phyloP scores from a whole-genome alignment of 2,797 vertebrate species.

The Ficedula albicollis region DNA sequence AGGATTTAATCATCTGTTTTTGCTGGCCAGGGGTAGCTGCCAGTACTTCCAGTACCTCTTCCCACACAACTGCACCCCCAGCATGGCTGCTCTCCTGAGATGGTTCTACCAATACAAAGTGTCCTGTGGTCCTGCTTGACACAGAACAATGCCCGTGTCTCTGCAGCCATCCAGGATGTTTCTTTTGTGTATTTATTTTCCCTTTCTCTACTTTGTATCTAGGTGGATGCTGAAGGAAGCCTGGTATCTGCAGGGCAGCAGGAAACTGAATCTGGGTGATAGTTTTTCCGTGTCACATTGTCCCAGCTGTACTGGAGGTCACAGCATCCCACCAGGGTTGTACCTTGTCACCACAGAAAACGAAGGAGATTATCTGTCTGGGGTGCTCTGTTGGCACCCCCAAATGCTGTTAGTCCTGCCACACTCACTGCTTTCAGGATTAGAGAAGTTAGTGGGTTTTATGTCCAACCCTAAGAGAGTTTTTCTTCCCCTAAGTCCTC shows the following conservation, averaged over 20 bases:
- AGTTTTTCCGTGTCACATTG: not conserved
- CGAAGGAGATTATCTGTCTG: not conserved
- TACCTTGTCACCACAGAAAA: not conserved
- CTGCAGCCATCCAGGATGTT: not conserved
- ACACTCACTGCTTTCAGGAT: not conserved
- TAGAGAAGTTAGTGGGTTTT: not conserved
- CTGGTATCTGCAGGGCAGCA: not conserved
- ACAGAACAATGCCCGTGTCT: not conserved
- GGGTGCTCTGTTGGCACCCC: not conserved
- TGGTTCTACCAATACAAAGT: not conserved
- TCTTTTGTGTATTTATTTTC: not conserved
- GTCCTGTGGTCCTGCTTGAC: accelerated
- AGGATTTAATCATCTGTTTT: not conserved
- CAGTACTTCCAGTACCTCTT: not conserved
- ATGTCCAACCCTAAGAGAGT: not conserved
- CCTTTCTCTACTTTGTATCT: not conserved
- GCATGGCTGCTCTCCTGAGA: not conserved
- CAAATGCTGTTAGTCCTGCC: not conserved
- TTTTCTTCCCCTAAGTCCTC: not conserved
- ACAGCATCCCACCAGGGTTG: not conserved
- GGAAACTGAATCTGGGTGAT: not conserved
- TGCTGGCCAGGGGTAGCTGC: not conserved
- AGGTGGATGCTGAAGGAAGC: not conserved
- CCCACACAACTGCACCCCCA: not conserved
- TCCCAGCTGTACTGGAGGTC: not conserved